Conservation (phyloP, 2,888 invertebrate species). For the Aleiodes testaceus region DNA sequence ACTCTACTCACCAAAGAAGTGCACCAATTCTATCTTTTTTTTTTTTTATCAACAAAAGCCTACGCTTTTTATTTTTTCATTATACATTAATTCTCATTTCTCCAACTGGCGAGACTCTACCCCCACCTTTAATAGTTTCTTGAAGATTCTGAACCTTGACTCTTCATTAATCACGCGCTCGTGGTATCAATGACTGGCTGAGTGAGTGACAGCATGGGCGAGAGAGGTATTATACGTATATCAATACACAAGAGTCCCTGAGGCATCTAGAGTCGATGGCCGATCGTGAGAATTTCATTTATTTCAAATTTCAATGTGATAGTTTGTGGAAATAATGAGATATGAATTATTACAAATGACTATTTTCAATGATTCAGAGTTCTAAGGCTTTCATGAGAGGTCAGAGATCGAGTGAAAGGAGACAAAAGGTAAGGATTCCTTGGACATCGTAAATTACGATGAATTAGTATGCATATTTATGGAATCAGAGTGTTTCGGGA, state of each 20-base stretch:
- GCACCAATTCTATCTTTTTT: too few species aligned
- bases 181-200: constrained; percentile 72
- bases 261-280: constrained; percentile 3
- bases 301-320: constrained; percentile 1
- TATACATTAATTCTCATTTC: constrained; percentile 3
- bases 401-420: neutral
- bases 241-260: constrained; percentile 3
- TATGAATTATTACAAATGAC: constrained; percentile 1
- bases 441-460: constrained; percentile 41
- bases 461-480: constrained; percentile 57
- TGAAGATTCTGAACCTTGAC: constrained; percentile 70
- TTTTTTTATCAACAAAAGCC: too few species aligned
- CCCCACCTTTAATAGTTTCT: constrained; percentile 50
- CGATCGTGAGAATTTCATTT: constrained; percentile 7
- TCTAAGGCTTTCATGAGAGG: neutral
- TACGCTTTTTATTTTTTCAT: too few species aligned
- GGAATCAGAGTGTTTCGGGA: constrained; percentile 46
- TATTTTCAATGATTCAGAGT: constrained; percentile 1
- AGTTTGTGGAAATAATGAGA: constrained; percentile 1
- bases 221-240: constrained; percentile 37
- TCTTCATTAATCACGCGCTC: constrained; percentile 71
- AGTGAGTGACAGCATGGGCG: constrained; percentile 65
- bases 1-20: constrained; percentile 4
- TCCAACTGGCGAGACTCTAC: constrained; percentile 32
- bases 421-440: neutral